Evolutionary conservation across 2,113 vertebrate genomes (phyloP).

Genomic region (Athene noctua): DNA sequence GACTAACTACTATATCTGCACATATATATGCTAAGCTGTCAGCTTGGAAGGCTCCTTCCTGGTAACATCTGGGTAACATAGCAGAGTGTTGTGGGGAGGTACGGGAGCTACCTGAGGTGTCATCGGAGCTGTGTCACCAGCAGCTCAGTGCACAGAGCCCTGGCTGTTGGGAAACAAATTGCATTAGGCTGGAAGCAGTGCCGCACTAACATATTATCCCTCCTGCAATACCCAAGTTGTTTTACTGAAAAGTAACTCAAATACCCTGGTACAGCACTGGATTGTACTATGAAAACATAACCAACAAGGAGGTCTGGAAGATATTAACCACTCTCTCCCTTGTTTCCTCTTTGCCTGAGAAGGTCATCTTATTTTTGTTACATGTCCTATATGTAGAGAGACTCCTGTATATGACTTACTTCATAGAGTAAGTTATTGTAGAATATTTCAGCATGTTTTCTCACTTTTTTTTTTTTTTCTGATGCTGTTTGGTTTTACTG

Average conservation of each 20-base stretch:
- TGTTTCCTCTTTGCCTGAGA: background rate
- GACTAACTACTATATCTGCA: background rate
- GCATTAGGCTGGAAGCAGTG: background rate
- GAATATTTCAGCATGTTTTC: background rate
- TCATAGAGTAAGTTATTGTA: background rate
- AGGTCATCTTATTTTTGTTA: background rate
- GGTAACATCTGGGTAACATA: fast-evolving
- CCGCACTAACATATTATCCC: fast-evolving
- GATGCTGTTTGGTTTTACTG: background rate
- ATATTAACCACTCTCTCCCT: background rate
- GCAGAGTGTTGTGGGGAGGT: background rate
- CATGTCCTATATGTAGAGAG: too few relatives aligned
- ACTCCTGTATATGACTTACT: background rate
- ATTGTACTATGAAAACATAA: background rate
- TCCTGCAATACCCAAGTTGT: background rate
- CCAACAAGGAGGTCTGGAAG: background rate
- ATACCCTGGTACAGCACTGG: background rate
- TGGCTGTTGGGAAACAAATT: background rate
- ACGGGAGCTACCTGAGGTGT: fast-evolving
- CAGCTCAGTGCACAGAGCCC: fast-evolving
- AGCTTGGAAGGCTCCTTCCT: background rate
- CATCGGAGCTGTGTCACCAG: background rate
- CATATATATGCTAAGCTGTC: fast-evolving
- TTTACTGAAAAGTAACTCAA: background rate
- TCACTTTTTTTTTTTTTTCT: background rate